Evolutionary conservation across 2,888 invertebrate genomes (phyloP), one percentile per base, ranked within the genome.

Genomic region (Melieria omissa): DNA sequence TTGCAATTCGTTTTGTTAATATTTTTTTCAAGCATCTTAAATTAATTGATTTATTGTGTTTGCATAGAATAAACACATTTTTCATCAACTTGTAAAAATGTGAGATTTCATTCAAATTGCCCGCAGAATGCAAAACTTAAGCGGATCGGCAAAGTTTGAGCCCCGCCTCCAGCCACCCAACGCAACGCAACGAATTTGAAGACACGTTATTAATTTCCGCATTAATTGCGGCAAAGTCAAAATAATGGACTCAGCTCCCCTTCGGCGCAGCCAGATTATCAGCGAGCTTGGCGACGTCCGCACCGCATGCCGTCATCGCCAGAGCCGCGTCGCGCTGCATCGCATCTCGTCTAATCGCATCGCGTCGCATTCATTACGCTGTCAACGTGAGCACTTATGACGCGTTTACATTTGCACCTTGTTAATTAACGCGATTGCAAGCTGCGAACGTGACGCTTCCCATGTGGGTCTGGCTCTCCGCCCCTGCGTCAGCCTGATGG

Each of bases 361-460:
- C 65, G 60, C 72, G 70, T 76, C 76, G 75, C 79, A 79, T 83
- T 83, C 83, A 83, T 83, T 83, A 83, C 81, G 82, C 80, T 82
- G 82, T 82, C 83, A 83, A 83, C 82, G 78, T 83, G 81, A 81
- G 79, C 79, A 80, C 82, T 81, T 81, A 79, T 80, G 75, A 75
- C 80, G 80, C 81, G 76, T 82, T 83, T 83, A 83, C 73, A 83
- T 83, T 83, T 83, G 83, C 83, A 83, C 83, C 83, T 83, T 83
- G 83, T 83, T 83, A 83, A 83, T 83, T 83, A 83, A 83, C 81
- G 82, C 82, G 83, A 83, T 83, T 83, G 83, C 83, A 73, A 76
- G 76, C 81, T 80, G 83, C 77, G 80, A 80, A 83, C 83, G 83
- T 83, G 83, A 82, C 80, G 79, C 77, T 74, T 74, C 73, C 73